A percentile compares a stretch with the other conserved stretches of the same genome.
These are phyloP conservation scores for Xylota sylvarum DNA, from an alignment of 2,888 invertebrate species.

Conservation along the genomic window DNA sequence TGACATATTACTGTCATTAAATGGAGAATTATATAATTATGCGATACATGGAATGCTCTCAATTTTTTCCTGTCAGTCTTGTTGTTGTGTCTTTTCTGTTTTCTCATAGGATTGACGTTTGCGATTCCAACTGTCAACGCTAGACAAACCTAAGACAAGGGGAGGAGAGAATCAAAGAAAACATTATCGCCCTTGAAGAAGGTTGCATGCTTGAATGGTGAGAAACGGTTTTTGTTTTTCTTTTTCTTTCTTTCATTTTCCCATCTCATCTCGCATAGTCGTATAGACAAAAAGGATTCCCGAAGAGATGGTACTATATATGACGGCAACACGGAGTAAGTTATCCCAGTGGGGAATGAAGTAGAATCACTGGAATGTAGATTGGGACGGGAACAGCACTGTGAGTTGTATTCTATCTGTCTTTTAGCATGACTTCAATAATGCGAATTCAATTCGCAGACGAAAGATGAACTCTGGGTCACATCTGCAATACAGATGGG, in stretches of 20 bases:
- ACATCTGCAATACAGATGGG: conserved; percentile 75
- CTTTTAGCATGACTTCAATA: conserved; percentile 62
- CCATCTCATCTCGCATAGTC: conserved; percentile 40
- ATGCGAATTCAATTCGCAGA: conserved; percentile 77
- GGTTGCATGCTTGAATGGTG: conserved; percentile 68
- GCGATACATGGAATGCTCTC: conserved; percentile 75
- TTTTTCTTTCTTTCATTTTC: conserved; percentile 54
- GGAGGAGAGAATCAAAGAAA: conserved; percentile 36
- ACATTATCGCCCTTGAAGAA: conserved; percentile 74
- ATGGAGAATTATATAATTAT: conserved; percentile 77
- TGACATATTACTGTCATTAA: conserved; percentile 77
- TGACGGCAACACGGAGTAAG: conserved; percentile 53
- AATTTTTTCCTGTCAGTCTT: conserved; percentile 65
- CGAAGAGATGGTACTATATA: conserved; percentile 46
- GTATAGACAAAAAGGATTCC: conserved; percentile 66
- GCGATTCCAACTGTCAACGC: conserved; percentile 68
- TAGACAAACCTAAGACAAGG: conserved; percentile 33
- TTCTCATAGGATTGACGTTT: conserved; percentile 75
- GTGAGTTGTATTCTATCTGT: conserved; percentile 39
- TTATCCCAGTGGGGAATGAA: conserved; percentile 67
- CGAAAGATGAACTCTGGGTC: conserved; percentile 76
- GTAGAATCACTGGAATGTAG: conserved; percentile 65
- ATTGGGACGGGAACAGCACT: conserved; percentile 32
- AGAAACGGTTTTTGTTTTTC: conserved; percentile 50
- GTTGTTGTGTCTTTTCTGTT: conserved; percentile 48